Evolutionary conservation across 1,140 invertebrate species (phyloP).

Genomic region (Drosophila miranda): DNA sequence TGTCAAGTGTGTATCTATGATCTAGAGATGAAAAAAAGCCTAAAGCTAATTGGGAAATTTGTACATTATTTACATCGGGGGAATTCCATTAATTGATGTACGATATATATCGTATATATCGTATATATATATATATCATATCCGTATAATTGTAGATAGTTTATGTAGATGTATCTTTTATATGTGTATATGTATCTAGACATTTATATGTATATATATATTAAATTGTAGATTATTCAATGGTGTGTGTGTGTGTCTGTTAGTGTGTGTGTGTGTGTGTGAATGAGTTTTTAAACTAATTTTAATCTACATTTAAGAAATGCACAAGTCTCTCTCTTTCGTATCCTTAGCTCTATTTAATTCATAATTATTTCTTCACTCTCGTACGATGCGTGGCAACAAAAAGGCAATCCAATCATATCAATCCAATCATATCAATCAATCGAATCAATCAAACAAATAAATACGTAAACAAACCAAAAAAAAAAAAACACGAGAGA

Average conservation of each 20-base stretch:
- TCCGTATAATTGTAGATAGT: conserved; percentile 19
- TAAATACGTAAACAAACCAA: conserved; percentile 51
- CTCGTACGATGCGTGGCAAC: conserved; percentile 53
- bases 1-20: conserved; percentile 32
- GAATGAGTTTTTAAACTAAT: conserved; percentile 38
- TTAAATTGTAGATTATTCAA: conserved; percentile 26
- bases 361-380: conserved; percentile 18
- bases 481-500: conserved; percentile 71
- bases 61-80: conserved; percentile 75
- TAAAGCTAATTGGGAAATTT: conserved; percentile 78
- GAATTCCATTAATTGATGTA: conserved; percentile 58
- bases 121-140: too few species aligned
- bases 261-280: conserved; percentile 31
- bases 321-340: conserved; percentile 72
- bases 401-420: conserved; percentile 62
- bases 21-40: conserved; percentile 49
- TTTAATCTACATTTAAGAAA: conserved; percentile 78
- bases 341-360: conserved; percentile 30
- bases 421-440: conserved; percentile 18
- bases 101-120: conserved; percentile 3
- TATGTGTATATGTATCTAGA: conserved; percentile 25
- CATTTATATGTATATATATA: conserved; percentile 25
- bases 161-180: conserved; percentile 3
- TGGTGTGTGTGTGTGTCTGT: conserved; percentile 37
- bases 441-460: conserved; percentile 46